Evolutionary conservation across 1,140 invertebrate species (phyloP).

Genomic region (Nymphalis io): DNA sequence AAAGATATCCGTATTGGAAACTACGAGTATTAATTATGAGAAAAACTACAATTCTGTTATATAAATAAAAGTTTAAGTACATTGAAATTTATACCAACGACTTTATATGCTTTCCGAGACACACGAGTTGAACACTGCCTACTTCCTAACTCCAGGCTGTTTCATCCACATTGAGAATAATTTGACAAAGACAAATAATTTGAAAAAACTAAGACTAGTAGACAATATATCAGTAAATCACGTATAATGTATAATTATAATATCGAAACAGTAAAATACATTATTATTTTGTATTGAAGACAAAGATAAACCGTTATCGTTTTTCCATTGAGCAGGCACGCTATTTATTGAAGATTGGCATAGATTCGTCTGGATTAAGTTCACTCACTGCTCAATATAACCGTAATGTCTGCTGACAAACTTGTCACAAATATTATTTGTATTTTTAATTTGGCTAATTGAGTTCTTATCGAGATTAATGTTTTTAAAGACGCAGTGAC

Average conservation of each 20-base stretch:
- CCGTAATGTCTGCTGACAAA: constrained; percentile 59
- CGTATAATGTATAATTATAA: too few relatives aligned
- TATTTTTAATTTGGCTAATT: constrained; percentile 41
- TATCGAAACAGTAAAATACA: too few relatives aligned
- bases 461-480: constrained; percentile 44
- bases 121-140: too few relatives aligned
- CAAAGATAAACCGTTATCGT: constrained; percentile 8
- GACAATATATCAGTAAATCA: too few relatives aligned
- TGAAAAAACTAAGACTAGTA: too few relatives aligned
- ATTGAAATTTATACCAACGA: too few relatives aligned
- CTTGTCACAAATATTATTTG: constrained; percentile 52
- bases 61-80: too few relatives aligned
- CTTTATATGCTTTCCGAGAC: too few relatives aligned
- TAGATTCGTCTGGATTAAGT: constrained; percentile 56
- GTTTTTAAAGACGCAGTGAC: constrained; percentile 28
- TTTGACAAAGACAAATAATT: too few relatives aligned
- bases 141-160: too few relatives aligned
- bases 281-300: background rate
- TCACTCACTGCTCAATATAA: constrained; percentile 48
- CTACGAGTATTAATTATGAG: background rate
- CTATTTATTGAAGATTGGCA: constrained; percentile 36
- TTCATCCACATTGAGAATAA: too few relatives aligned
- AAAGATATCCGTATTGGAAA: background rate
- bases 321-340: background rate
- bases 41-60: too few relatives aligned